phyloP scores from a whole-genome alignment of 2,113 vertebrate genomes.

The Ciconia stormi region DNA sequence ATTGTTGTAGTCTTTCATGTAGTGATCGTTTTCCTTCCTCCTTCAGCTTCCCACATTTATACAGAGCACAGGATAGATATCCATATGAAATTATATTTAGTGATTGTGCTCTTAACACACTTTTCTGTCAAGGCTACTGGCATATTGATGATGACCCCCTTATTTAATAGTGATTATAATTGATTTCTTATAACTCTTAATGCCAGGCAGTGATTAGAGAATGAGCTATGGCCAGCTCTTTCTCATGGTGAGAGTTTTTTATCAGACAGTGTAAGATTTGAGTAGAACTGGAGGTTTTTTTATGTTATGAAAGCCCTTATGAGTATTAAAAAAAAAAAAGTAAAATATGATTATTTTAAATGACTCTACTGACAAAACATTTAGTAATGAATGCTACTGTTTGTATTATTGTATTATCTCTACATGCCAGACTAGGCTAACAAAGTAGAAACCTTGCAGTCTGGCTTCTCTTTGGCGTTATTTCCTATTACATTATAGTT shows the following conservation, averaged over 20 bases:
- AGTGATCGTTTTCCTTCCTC: neutral
- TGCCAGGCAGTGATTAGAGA: slow-evolving; percentile 3
- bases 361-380: neutral
- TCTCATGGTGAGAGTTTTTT: neutral
- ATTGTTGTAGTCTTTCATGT: neutral
- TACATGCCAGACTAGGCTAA: neutral
- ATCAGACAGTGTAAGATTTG: neutral
- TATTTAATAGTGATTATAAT: slow-evolving; percentile 38
- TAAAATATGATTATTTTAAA: neutral
- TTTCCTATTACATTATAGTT: neutral
- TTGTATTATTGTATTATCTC: neutral
- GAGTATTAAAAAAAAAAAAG: neutral
- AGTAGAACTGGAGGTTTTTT: neutral
- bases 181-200: slow-evolving; percentile 26
- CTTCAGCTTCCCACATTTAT: neutral
- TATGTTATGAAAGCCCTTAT: neutral
- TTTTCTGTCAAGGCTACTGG: neutral
- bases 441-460: neutral
- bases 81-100: neutral
- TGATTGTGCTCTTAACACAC: neutral
- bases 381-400: neutral
- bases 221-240: neutral
- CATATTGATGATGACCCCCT: neutral
- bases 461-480: neutral
- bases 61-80: neutral